A percentile compares a stretch with the other conserved stretches of the same genome.
Evolutionary conservation across 2,888 invertebrate species (phyloP).

Genomic region (Andrena hattorfiana): DNA sequence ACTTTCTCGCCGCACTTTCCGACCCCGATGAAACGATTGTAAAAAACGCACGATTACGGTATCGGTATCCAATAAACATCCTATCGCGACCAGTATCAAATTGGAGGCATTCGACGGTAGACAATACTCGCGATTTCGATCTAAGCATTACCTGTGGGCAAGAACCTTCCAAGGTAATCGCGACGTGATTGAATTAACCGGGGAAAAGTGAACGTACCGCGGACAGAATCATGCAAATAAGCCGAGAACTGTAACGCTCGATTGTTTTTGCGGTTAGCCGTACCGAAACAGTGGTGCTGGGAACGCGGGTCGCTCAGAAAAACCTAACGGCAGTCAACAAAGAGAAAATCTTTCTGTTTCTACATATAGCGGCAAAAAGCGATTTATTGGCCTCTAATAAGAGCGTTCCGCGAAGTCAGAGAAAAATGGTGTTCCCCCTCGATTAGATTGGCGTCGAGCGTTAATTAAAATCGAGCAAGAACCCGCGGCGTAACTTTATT

Average conservation of each 20-base stretch:
- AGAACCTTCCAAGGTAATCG: constrained; percentile 59
- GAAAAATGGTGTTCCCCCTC: constrained; percentile 23
- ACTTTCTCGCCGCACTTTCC: background rate
- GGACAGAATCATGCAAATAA: constrained; percentile 60
- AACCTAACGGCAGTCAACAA: constrained; percentile 8
- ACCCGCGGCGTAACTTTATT: background rate
- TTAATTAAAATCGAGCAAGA: constrained; percentile 34
- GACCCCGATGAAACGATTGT: background rate
- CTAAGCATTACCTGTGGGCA: constrained; percentile 25
- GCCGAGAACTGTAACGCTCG: constrained; percentile 27
- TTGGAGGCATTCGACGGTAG: constrained; percentile 13
- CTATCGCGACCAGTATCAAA: background rate
- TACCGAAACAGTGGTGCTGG: background rate
- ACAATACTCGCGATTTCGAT: constrained; percentile 35
- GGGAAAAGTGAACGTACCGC: constrained; percentile 56
- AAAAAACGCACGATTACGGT: background rate
- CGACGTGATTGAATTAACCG: constrained; percentile 43
- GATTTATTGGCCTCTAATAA: background rate
- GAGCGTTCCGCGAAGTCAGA: constrained; percentile 7
- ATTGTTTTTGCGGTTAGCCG: constrained; percentile 44
- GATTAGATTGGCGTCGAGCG: constrained; percentile 16
- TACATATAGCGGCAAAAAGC: constrained; percentile 7
- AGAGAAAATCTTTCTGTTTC: constrained; percentile 42
- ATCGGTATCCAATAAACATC: background rate
- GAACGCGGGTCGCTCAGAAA: background rate